Evolutionary conservation across 30 jellyfish, hydroid and myxozoan species (phyloP).

Genomic region (Turritopsis rubra): DNA sequence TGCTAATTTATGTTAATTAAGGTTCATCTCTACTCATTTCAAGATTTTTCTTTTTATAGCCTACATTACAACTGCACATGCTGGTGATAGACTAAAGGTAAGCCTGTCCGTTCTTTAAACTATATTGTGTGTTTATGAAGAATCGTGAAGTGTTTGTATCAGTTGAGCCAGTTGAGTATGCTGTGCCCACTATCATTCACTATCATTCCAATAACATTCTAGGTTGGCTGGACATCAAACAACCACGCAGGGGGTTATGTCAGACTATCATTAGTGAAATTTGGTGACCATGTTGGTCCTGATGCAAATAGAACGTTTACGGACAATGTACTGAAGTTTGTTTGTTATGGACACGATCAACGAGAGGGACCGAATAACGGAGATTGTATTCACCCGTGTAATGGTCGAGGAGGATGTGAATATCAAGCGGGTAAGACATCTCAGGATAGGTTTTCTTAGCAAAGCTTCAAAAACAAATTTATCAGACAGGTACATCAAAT

Average conservation of each 20-base stretch:
- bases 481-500: not conserved
- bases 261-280: conserved; percentile 24
- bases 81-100: conserved; percentile 19
- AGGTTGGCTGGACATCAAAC: conserved; percentile 53
- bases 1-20: no score
- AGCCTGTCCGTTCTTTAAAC: not conserved
- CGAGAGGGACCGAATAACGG: conserved; percentile 15
- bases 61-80: not conserved
- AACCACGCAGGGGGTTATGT: conserved; percentile 53
- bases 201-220: not conserved
- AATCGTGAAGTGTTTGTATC: no score
- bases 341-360: conserved; percentile 40
- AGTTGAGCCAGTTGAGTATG: not conserved
- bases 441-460: no score
- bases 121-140: not conserved
- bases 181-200: not conserved
- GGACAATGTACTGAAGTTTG: conserved; percentile 32
- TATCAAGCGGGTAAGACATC: conserved; percentile 33
- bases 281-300: not conserved
- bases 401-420: conserved; percentile 42
- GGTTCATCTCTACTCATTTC: no score
- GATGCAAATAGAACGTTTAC: not conserved
- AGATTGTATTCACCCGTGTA: conserved; percentile 43
- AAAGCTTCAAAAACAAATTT: no score
- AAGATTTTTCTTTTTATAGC: not conserved